Evolutionary conservation across 2,797 vertebrate species (phyloP).

Genomic region (Peromyscus melanophrys): DNA sequence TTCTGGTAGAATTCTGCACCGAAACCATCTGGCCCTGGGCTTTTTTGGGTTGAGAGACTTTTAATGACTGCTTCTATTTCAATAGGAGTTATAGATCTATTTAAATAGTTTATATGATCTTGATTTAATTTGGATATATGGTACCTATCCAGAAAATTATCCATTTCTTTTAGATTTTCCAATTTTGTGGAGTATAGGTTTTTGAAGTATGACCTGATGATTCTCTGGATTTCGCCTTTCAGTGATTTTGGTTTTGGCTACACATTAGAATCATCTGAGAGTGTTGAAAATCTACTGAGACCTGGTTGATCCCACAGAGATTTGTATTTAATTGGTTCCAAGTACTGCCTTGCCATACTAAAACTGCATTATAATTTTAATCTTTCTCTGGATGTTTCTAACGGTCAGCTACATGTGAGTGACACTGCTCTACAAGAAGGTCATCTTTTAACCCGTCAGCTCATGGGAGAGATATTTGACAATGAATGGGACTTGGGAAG

Average conservation of each 20-base stretch:
- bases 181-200: too few relatives aligned
- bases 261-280: background rate
- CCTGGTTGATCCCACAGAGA: background rate
- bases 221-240: background rate
- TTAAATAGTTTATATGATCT: too few relatives aligned
- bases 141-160: too few relatives aligned
- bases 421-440: background rate
- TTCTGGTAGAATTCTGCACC: too few relatives aligned
- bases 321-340: constrained; percentile 24
- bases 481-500: background rate
- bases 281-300: background rate
- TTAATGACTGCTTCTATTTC: too few relatives aligned
- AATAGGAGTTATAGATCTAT: too few relatives aligned
- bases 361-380: background rate
- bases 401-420: background rate
- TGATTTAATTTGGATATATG: too few relatives aligned
- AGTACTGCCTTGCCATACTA: background rate
- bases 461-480: background rate
- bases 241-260: constrained; percentile 19
- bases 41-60: too few relatives aligned
- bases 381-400: background rate
- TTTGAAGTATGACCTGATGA: too few relatives aligned
- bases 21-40: too few relatives aligned
- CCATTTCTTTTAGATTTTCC: too few relatives aligned
- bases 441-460: constrained; percentile 12